Base-by-base conservation (phyloP, 2,797 vertebrate genomes). In the Babyrousa celebensis region DNA sequence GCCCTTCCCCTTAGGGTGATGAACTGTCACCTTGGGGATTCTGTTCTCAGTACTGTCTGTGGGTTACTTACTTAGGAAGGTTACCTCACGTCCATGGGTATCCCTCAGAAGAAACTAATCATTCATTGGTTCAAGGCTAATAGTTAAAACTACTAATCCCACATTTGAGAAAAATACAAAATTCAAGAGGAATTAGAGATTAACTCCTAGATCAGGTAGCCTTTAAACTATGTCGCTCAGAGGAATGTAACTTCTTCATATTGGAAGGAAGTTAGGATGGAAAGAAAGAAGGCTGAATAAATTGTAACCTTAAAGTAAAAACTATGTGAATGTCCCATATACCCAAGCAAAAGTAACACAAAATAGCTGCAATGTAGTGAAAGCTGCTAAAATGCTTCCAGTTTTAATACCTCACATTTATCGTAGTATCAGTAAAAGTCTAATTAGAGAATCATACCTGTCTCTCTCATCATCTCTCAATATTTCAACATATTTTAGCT, bases 51-150 rank as follows among this genome's bases (percentile, higher is more conserved):
- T 6, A 52, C 1, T 21, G 27, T 77, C 67, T 85, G n/a, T 32
- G 10, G 78, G 32, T 40, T 84, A 87, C 1, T 82, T 77, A 43
- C 60, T 79, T 89, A 96, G 15, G 85, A 90, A 97, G 83, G 27
- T n/a, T 48, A 79, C 48, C 48, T 92, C 40, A 36, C 70, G 86
- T 75, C 29, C 48, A 15, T 58, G n/a, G 6, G 16, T 23, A 16
- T 52, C 48, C 90, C 72, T 84, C 52, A 70, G 29, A 40, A 86
- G 52, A 92, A 74, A 77, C 3, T 21, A 52, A 90, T 3, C 36
- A 58, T 1, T 3, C 36, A 58, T 1, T 75, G 48, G 27, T n/a
- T 85, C 29, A 79, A 72, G 89, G 77, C 21, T 29, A 80, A 36
- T 25, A 89, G 27, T 25, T 60, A 68, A 92, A n/a, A 78, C 21